Percentiles rank a stretch among this genome's conserved stretches.
Evolutionary conservation across 1,140 invertebrate species (phyloP).

Genomic region (Diploscapter pachys): DNA sequence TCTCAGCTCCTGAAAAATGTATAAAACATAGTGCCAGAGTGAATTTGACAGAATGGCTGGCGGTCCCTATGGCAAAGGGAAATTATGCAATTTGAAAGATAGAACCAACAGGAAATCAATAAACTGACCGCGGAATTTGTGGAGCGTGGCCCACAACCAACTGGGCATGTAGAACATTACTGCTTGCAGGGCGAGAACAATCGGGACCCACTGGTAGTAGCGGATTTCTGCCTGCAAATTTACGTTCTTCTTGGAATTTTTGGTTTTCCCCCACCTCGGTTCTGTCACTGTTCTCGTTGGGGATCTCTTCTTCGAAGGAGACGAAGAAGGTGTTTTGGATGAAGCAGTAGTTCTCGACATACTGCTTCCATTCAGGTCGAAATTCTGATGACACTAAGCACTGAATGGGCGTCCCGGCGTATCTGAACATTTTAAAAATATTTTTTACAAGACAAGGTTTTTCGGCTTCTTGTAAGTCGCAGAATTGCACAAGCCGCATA

Average conservation of each 20-base stretch:
- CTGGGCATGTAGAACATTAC: conserved; percentile 64
- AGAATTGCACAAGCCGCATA: too few relatives aligned
- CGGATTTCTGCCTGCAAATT: conserved; percentile 44
- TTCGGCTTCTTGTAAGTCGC: too few relatives aligned
- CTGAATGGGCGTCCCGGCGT: conserved; percentile 53
- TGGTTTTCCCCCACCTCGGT: conserved; percentile 32
- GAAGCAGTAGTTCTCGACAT: conserved; percentile 57
- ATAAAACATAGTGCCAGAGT: too few relatives aligned
- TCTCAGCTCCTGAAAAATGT: too few relatives aligned
- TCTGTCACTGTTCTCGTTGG: conserved; percentile 46
- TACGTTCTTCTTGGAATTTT: not conserved
- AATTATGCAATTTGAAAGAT: too few relatives aligned
- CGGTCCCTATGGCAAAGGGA: too few relatives aligned
- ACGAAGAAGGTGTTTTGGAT: conserved; percentile 59
- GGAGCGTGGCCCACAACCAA: conserved; percentile 64
- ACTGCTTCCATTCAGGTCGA: conserved; percentile 56
- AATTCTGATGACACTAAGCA: conserved; percentile 55
- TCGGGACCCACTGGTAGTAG: conserved; percentile 57
- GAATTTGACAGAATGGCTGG: too few relatives aligned
- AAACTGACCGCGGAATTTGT: too few relatives aligned
- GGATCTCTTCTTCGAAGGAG: conserved; percentile 52
- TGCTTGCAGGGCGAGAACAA: conserved; percentile 63
- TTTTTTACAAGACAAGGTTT: too few relatives aligned
- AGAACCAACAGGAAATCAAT: too few relatives aligned
- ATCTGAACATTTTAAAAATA: too few relatives aligned